Evolutionary conservation across 2,113 vertebrate species (phyloP).

Genomic region (Capricornis sumatraensis): DNA sequence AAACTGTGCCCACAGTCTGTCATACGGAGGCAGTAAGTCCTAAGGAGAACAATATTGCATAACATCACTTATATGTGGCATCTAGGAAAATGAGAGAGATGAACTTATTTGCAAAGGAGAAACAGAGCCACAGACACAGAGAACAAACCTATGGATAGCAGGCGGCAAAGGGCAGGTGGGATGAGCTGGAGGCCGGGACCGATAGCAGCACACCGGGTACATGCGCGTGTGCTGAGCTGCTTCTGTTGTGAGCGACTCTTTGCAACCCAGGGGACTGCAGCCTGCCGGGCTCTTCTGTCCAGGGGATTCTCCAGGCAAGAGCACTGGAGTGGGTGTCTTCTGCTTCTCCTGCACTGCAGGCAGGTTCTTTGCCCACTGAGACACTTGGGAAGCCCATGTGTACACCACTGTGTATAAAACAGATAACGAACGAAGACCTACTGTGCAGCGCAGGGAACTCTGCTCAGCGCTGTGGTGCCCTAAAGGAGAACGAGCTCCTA

Average conservation of each 20-base stretch:
- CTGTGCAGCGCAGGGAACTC: accelerated
- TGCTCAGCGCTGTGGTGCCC: neutral
- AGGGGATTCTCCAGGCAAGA: neutral
- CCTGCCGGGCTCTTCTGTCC: neutral
- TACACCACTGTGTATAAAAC: neutral
- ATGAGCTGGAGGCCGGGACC: neutral
- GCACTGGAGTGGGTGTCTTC: neutral
- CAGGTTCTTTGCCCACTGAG: neutral
- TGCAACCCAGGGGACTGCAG: accelerated
- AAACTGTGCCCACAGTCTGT: neutral
- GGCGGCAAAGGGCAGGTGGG: neutral
- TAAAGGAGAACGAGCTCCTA: accelerated
- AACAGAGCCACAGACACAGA: neutral
- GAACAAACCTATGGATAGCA: neutral
- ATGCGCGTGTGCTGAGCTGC: neutral
- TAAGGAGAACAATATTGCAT: neutral
- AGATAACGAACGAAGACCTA: accelerated
- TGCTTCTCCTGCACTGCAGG: neutral
- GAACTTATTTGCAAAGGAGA: neutral
- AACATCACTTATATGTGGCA: neutral
- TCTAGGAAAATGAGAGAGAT: neutral
- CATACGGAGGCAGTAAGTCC: neutral
- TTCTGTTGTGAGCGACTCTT: neutral
- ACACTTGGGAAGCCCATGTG: neutral
- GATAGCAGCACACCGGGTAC: accelerated